Base-by-base conservation (phyloP, 2,888 invertebrate genomes). In the Aphelenchoides bicaudatus region DNA sequence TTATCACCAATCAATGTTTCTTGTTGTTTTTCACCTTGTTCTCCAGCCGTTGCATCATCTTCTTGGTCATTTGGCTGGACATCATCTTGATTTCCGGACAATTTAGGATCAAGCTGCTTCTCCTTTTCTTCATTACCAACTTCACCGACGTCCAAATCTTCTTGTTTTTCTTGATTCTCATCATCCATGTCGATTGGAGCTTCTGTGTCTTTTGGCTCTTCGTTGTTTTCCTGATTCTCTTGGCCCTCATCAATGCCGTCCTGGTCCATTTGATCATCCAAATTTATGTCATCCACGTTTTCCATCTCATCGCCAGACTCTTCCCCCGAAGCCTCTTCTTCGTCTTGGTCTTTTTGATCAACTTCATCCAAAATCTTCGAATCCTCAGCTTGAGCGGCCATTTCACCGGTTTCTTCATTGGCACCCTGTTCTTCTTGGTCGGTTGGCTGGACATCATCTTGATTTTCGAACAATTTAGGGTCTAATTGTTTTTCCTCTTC, bases 391-490 rank as follows among this genome's bases (percentile, higher is more conserved):
- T 81, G 81, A 38, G 89, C 87, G 61, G 39, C 39, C n/a, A 71
- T 55, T 38, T 88, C 87, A 28, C 87, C 86, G 58, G 78, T 77
- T 8, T 73, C 69, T 38, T 71, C 69, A 28, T 67, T 38, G n/a
- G 63, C 65, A 2, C 64, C 63, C 19, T 63, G 52, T 3, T 61
- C 54, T 8, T 50, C 56, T 8, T 64, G 52, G 38, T 64, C 64
- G 19, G 60, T 10, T 16, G 37, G 82, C 39, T 82, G 37, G 1
- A 13, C 49, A 25, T 78, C 71, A 16, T 88, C 86, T 0, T 89
- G 89, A 0, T 89, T 89, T 58, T 96, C 91, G 23, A 93, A 96
- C 90, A 96, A 92, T 84, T 94, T 88, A 79, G 94, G 92, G 67
- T 94, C 92, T 2, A 88, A 83, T 68, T 94, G 88, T 21, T 89